These are phyloP conservation scores for Artibeus lituratus DNA, from an alignment of 2,797 vertebrate genomes.

Conservation along the genomic window DNA sequence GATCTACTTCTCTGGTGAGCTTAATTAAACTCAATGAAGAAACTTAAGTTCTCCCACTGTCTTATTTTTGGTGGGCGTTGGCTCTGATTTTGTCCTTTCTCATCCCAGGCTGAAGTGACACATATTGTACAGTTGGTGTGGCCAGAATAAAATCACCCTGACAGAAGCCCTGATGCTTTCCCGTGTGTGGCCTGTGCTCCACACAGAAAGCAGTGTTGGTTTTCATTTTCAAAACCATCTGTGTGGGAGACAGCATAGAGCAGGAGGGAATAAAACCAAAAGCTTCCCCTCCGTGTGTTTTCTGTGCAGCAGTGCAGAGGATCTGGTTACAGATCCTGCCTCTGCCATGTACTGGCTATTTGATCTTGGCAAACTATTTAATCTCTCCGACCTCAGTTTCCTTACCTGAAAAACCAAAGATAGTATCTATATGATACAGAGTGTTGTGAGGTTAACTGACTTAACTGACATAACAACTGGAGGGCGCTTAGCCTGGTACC, in stretches of 20 bases:
- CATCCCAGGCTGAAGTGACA: background rate
- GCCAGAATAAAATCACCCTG: background rate
- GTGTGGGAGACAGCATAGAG: background rate
- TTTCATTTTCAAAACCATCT: background rate
- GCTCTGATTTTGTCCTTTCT: background rate
- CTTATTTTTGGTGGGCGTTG: background rate
- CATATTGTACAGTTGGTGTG: background rate
- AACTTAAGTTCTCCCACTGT: background rate
- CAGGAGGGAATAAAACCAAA: background rate
- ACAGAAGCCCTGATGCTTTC: background rate
- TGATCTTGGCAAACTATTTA: background rate
- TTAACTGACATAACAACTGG: background rate
- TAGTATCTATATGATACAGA: background rate
- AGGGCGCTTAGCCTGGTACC: background rate
- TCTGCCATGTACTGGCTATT: background rate
- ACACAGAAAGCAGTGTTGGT: background rate
- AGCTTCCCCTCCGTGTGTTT: background rate
- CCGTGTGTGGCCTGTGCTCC: background rate
- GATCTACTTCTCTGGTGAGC: conserved; percentile 46
- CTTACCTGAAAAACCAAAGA: background rate
- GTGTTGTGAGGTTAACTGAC: background rate
- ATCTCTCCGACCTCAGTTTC: background rate
- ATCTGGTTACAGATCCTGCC: background rate
- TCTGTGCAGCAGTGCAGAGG: background rate
- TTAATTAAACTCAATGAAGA: conserved; percentile 70